A percentile compares a stretch with the other conserved stretches of the same genome.
Evolutionary conservation across 2,113 vertebrate genomes (phyloP).

Genomic region (Grus americana): DNA sequence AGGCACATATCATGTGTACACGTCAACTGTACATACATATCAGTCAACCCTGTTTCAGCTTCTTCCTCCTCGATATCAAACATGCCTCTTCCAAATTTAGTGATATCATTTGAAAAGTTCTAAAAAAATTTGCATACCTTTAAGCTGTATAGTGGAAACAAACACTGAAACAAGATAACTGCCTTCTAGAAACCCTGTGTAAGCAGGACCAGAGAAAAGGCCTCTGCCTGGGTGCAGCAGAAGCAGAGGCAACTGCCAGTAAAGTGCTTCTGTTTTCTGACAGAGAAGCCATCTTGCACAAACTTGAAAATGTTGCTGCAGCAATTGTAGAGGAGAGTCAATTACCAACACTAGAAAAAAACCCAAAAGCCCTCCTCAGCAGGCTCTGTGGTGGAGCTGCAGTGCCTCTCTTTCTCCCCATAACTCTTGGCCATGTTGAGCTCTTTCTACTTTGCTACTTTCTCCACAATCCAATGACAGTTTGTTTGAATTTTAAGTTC

Average conservation of each 20-base stretch:
- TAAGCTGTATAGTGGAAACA: neutral
- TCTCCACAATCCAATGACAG: neutral
- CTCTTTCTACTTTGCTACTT: neutral
- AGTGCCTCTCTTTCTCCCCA: neutral
- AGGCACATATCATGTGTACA: accelerated
- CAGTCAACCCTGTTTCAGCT: neutral
- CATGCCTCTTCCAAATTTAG: neutral
- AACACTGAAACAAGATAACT: neutral
- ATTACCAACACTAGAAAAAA: neutral
- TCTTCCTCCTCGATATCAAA: neutral
- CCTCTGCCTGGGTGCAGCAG: neutral
- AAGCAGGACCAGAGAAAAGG: neutral
- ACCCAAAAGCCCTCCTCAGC: accelerated
- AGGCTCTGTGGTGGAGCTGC: neutral
- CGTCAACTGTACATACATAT: neutral
- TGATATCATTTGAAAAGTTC: neutral
- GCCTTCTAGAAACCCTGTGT: neutral
- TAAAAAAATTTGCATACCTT: neutral
- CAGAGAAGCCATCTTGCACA: neutral
- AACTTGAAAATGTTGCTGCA: neutral
- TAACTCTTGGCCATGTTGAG: neutral
- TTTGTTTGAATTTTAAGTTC: neutral
- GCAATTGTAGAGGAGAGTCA: neutral
- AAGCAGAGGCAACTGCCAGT: neutral
- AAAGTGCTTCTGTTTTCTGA: neutral